Evolutionary conservation across 2,797 vertebrate genomes (phyloP).

Genomic region (Hylomyscus alleni): DNA sequence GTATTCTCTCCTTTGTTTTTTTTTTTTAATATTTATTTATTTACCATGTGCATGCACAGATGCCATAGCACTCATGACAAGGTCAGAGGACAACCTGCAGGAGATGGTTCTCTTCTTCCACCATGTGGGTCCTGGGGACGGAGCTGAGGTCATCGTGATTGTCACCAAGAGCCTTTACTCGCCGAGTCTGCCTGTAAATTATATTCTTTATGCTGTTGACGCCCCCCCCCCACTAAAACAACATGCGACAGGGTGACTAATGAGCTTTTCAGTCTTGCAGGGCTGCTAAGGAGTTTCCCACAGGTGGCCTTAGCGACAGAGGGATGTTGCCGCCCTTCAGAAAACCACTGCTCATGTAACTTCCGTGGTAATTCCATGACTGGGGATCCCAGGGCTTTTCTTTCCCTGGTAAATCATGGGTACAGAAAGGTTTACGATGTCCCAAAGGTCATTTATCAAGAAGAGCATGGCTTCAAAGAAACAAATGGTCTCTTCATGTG

Average conservation of each 20-base stretch:
- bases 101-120: not conserved
- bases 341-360: not conserved
- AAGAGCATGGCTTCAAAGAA: constrained; percentile 2
- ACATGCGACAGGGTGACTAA: not conserved
- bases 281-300: not conserved
- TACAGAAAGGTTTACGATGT: not conserved
- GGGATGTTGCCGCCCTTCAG: not conserved
- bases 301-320: too few relatives aligned
- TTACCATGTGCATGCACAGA: not conserved
- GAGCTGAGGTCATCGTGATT: not conserved
- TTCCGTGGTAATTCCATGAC: too few relatives aligned
- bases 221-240: not conserved
- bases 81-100: not conserved
- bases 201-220: not conserved
- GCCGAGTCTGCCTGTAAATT: not conserved
- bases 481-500: constrained; percentile 20
- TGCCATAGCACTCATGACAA: not conserved
- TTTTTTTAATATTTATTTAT: not conserved
- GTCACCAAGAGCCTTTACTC: not conserved
- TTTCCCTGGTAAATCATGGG: not conserved
- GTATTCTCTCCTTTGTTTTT: not conserved
- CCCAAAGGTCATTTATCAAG: not conserved
- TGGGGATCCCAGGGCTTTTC: constrained; percentile 10
- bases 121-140: not conserved
- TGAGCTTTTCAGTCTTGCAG: not conserved